Percentiles rank a stretch among this genome's conserved stretches.
Evolutionary conservation across 1,140 invertebrate species (phyloP).

Genomic region (Trinorchestia longiramus): DNA sequence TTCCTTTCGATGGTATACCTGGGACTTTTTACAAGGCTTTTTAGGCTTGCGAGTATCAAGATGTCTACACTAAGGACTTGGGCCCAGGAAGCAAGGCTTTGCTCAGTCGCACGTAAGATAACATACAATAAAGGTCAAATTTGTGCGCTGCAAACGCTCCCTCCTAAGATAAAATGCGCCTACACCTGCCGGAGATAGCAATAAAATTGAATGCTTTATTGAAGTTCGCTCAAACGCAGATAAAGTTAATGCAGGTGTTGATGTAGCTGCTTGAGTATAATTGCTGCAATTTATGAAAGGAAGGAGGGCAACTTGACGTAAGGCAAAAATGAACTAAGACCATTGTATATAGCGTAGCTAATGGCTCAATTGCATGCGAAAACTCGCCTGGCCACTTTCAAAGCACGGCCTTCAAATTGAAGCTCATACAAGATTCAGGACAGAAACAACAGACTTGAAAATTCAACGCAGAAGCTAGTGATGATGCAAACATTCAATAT

Average conservation of each 20-base stretch:
- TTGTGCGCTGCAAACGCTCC: background rate
- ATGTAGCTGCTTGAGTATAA: constrained; percentile 27
- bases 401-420: background rate
- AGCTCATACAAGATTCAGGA: background rate
- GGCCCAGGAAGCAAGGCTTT: background rate
- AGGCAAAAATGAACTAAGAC: background rate
- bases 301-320: background rate
- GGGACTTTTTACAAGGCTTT: background rate
- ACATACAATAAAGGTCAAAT: constrained; percentile 1
- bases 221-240: constrained; percentile 19
- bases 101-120: background rate
- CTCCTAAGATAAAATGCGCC: background rate
- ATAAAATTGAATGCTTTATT: constrained; percentile 42
- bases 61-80: constrained; percentile 23
- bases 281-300: constrained; percentile 29
- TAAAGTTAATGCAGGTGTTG: constrained; percentile 49
- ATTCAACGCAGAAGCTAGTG: background rate
- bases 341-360: background rate
- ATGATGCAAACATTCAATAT: background rate
- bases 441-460: background rate
- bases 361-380: constrained; percentile 3
- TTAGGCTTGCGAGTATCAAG: background rate
- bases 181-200: background rate
- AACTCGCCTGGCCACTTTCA: background rate
- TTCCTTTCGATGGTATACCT: constrained; percentile 31